A percentile compares a stretch with the other conserved stretches of the same genome.
Conservation (phyloP, 2,888 invertebrate species). For the Orgyia antiqua region DNA sequence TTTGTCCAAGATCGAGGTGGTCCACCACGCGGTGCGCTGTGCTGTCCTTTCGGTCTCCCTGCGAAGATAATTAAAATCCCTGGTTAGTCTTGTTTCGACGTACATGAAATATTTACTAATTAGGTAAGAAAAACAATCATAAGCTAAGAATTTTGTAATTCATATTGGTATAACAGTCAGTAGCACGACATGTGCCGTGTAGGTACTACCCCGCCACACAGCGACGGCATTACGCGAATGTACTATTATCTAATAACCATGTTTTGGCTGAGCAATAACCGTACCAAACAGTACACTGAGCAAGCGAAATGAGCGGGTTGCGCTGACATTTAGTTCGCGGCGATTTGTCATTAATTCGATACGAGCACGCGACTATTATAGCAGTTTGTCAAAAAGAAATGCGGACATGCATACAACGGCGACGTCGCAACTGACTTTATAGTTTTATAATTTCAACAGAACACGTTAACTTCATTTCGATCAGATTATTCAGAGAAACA, state of each 20-base stretch:
- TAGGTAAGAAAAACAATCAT: slow-evolving; percentile 40
- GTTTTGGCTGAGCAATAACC: slow-evolving; percentile 52
- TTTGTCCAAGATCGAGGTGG: slow-evolving; percentile 96
- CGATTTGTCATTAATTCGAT: slow-evolving; percentile 70
- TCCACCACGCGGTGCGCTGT: slow-evolving; percentile 93
- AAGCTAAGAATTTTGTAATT: slow-evolving; percentile 49
- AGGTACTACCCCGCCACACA: slow-evolving; percentile 34
- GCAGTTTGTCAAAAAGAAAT: slow-evolving; percentile 65
- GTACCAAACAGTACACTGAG: slow-evolving; percentile 38
- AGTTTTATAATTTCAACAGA: slow-evolving; percentile 68
- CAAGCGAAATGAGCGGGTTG: slow-evolving; percentile 66
- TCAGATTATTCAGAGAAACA: slow-evolving; percentile 57
- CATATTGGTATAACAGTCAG: slow-evolving; percentile 47
- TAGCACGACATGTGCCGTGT: slow-evolving; percentile 70
- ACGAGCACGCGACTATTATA: slow-evolving; percentile 70
- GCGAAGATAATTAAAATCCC: slow-evolving; percentile 30
- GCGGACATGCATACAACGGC: slow-evolving; percentile 63
- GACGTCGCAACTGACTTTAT: slow-evolving; percentile 69
- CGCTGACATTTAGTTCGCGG: slow-evolving; percentile 60
- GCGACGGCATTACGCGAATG: slow-evolving; percentile 55
- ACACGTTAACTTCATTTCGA: slow-evolving; percentile 71
- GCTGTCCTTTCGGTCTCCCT: slow-evolving; percentile 93
- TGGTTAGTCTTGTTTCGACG: slow-evolving; percentile 35
- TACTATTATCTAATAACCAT: slow-evolving; percentile 71
- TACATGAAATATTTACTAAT: slow-evolving; percentile 55